A percentile compares a stretch with the other conserved stretches of the same genome.
Conservation (phyloP, 64 coral and sea anemone species). For the Actinia equina region DNA sequence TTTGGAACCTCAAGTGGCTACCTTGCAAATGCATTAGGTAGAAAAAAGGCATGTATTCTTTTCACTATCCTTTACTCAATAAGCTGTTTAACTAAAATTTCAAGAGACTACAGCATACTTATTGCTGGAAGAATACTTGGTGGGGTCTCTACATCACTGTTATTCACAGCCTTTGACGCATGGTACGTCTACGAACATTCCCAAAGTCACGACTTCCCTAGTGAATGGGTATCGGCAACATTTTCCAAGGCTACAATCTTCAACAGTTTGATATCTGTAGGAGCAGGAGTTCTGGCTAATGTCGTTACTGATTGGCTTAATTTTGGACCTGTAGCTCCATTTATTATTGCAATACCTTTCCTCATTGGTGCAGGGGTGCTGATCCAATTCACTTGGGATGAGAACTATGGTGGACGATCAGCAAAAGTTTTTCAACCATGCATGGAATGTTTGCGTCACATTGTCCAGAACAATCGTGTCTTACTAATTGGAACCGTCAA, state of each 20-base stretch:
- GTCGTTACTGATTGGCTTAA: constrained; percentile 79
- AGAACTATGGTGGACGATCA: constrained; percentile 87
- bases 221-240: constrained; percentile 80
- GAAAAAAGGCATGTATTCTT: constrained; percentile 94
- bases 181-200: constrained; percentile 98
- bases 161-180: constrained; percentile 92
- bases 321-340: constrained; percentile 93
- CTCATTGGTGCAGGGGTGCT: constrained; percentile 69
- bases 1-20: constrained; percentile 89
- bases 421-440: constrained; percentile 79
- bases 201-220: constrained; percentile 84
- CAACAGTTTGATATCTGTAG: constrained; percentile 91
- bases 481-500: constrained; percentile 85
- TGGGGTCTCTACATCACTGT: constrained; percentile 88
- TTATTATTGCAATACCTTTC: constrained; percentile 91
- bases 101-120: constrained; percentile 81
- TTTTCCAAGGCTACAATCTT: constrained; percentile 90
- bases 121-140: constrained; percentile 85
- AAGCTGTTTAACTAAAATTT: constrained; percentile 89
- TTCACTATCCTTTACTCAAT: constrained; percentile 86
- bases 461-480: constrained; percentile 71
- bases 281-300: constrained; percentile 84
- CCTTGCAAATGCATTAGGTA: constrained; percentile 77
- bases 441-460: constrained; percentile 84
- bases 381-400: constrained; percentile 87